These are phyloP conservation scores for Drosophila takahashii DNA, from an alignment of 1,140 invertebrate genomes.

Conservation along the genomic window DNA sequence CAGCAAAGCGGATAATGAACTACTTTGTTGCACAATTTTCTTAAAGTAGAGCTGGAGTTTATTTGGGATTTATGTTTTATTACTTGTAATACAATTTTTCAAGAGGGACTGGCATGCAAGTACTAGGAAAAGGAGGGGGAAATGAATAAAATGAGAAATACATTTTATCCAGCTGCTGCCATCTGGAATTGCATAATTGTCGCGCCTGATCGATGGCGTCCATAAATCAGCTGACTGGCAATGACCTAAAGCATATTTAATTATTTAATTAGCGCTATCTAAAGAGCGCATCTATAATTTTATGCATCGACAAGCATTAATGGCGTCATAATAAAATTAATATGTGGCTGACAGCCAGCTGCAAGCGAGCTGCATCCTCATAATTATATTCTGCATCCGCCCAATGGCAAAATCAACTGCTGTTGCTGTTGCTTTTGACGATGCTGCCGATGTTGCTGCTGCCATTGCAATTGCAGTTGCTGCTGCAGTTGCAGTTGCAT, in stretches of 20 bases:
- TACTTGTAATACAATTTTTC: slow-evolving; percentile 6
- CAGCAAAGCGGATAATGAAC: slow-evolving; percentile 24
- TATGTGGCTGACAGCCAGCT: slow-evolving; percentile 58
- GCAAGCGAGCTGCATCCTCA: slow-evolving; percentile 30
- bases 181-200: slow-evolving; percentile 66
- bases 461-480: not conserved
- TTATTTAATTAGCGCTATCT: slow-evolving; percentile 82
- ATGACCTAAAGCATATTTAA: slow-evolving; percentile 80
- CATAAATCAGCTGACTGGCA: slow-evolving; percentile 64
- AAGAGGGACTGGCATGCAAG: slow-evolving; percentile 2
- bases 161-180: slow-evolving; percentile 56
- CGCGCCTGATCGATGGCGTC: slow-evolving; percentile 64
- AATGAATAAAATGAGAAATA: slow-evolving; percentile 26
- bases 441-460: slow-evolving; percentile 3
- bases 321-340: slow-evolving; percentile 73
- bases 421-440: slow-evolving; percentile 4
- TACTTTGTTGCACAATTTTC: slow-evolving; percentile 45
- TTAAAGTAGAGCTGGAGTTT: slow-evolving; percentile 9
- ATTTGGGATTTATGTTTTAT: slow-evolving; percentile 40
- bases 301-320: slow-evolving; percentile 78
- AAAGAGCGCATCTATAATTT: slow-evolving; percentile 79
- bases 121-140: not conserved
- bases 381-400: slow-evolving; percentile 54
- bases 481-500: slow-evolving; percentile 9
- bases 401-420: slow-evolving; percentile 5